phyloP scores from a whole-genome alignment of 1,140 invertebrate genomes.

The Bombus balteatus region DNA sequence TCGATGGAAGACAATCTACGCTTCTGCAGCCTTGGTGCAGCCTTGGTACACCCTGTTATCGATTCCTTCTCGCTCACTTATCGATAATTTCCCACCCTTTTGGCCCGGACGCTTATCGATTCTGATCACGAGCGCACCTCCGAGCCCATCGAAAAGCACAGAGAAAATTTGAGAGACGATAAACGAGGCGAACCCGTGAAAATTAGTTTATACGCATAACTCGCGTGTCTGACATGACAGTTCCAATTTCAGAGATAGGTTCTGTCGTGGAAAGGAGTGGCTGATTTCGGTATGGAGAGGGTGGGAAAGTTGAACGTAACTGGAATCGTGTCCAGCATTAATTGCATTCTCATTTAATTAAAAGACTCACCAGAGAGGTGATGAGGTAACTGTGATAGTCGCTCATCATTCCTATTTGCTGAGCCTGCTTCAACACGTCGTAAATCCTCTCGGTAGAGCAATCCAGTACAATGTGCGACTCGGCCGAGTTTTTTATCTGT shows the following conservation, averaged over 20 bases:
- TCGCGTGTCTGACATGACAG: not conserved
- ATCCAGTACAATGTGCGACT: slow-evolving; percentile 95
- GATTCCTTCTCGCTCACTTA: slow-evolving; percentile 46
- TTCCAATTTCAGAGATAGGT: slow-evolving; percentile 39
- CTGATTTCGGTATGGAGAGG: not conserved
- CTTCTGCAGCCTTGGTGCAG: not conserved
- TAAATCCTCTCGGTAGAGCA: slow-evolving; percentile 93
- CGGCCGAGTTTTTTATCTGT: slow-evolving; percentile 94
- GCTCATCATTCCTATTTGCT: slow-evolving; percentile 97
- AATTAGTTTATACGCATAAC: slow-evolving; percentile 48
- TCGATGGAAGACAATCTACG: slow-evolving; percentile 41
- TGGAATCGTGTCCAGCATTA: slow-evolving; percentile 1
- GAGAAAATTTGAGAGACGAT: slow-evolving; percentile 17
- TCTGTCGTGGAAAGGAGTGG: not conserved
- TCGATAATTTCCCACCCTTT: slow-evolving; percentile 16
- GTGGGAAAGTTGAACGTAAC: not conserved
- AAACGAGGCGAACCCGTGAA: slow-evolving; percentile 7
- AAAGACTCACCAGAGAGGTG: slow-evolving; percentile 89
- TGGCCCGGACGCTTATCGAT: slow-evolving; percentile 40
- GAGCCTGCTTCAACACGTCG: slow-evolving; percentile 94
- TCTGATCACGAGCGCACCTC: not conserved
- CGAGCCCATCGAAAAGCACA: not conserved
- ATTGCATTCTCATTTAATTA: slow-evolving; percentile 63
- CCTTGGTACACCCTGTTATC: slow-evolving; percentile 23
- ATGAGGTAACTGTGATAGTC: slow-evolving; percentile 96